Evolutionary conservation across 2,113 vertebrate genomes (phyloP).

Genomic region (Anhinga rufa): DNA sequence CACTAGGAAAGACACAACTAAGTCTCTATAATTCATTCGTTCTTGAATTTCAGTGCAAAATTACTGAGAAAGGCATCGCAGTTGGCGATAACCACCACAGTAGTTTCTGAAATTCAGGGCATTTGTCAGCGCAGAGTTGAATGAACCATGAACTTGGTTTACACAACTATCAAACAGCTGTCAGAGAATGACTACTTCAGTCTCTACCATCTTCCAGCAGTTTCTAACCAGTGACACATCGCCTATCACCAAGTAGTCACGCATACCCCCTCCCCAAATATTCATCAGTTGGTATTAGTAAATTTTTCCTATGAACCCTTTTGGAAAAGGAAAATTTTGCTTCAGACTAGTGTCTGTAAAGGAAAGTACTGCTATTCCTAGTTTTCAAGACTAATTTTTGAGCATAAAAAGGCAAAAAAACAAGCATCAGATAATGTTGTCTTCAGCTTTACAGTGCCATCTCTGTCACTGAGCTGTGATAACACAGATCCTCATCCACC

Average conservation of each 20-base stretch:
- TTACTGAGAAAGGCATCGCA: not conserved
- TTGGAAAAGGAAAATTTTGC: not conserved
- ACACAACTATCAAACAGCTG: not conserved
- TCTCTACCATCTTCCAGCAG: not conserved
- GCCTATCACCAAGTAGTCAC: not conserved
- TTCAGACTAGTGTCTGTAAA: not conserved
- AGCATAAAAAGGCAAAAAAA: not conserved
- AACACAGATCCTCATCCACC: not conserved
- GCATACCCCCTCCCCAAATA: not conserved
- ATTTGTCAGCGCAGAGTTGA: not conserved
- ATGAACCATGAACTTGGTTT: not conserved
- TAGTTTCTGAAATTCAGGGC: not conserved
- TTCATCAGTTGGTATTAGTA: not conserved
- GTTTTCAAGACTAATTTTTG: not conserved
- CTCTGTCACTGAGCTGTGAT: rapidly evolving
- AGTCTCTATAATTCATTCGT: not conserved
- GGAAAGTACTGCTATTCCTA: not conserved
- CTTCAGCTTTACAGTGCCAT: not conserved
- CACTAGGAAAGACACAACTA: not conserved
- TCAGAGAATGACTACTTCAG: not conserved
- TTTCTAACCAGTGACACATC: not conserved
- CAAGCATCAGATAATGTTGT: not conserved
- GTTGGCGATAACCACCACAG: not conserved
- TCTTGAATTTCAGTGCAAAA: not conserved
- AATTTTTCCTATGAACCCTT: not conserved